Evolutionary conservation across 2,888 invertebrate species (phyloP), one percentile per base, ranked within the genome.

Genomic region (Eupithecia inturbata): DNA sequence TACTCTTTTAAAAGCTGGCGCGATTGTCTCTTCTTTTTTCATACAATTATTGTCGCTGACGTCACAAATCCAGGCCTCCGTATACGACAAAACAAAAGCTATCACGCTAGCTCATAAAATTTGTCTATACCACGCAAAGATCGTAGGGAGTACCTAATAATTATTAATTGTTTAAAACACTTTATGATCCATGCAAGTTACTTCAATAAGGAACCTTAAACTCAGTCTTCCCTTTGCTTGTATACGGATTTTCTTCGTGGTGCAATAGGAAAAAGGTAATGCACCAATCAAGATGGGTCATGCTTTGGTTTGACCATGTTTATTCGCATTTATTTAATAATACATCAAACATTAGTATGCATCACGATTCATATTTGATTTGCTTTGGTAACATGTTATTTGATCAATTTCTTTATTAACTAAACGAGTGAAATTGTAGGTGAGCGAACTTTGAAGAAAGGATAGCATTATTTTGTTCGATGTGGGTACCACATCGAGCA

Each of bases 351-450:
- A 87, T 87, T 85, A 83, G 82, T 83, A 85, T 84, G 80, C 86
- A 88, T 89, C 90, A 90, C 90, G 90, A 89, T 87, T 88, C 82
- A 57, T 82, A 88, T 89, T 88, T 82, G 77, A 80, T 82, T 81
- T 82, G 79, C 71, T 76, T 73, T 63, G 72, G 72, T 73, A 82
- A 80, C 76, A 84, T 83, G 78, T 81, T 82, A 84, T 84, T 83
- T 78, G 78, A 72, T 12, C 57, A 14, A 82, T 82, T 84, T 82
- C 79, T 84, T 84, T 85, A 81, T 85, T 79, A 76, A 78, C 81
- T 73, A 67, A 73, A 66, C 39, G 45, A 71, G 67, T 33, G 39
- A 28, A 67, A 75, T 74, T 74, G 28, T 67, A 73, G 69, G 70
- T 64, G 16, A 39, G 60, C 41, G 66, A 70, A 71, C 62, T 60